phyloP scores from a whole-genome alignment of 2,888 invertebrate genomes.

The Caenorhabditis parvicauda region DNA sequence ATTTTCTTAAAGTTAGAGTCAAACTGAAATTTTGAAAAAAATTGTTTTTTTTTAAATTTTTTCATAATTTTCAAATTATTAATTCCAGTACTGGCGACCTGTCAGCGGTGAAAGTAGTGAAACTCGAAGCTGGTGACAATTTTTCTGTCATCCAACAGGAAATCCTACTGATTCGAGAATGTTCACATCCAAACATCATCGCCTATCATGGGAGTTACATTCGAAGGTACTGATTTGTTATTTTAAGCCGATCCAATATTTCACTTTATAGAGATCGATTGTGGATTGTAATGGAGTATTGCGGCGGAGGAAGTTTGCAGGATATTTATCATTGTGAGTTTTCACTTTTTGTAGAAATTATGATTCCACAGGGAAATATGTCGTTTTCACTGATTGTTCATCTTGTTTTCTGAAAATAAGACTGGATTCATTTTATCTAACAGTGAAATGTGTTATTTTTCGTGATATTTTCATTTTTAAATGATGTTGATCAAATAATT shows the following conservation, averaged over 20 bases:
- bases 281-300: slow-evolving; percentile 99
- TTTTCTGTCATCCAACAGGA: slow-evolving; percentile 98
- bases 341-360: no score
- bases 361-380: no score
- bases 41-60: slow-evolving; percentile 1
- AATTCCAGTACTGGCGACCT: slow-evolving; percentile 76
- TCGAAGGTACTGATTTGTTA: slow-evolving; percentile 16
- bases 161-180: slow-evolving; percentile 81
- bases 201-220: slow-evolving; percentile 96
- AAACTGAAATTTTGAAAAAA: no score
- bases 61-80: slow-evolving; percentile 4
- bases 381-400: no score
- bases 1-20: no score
- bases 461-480: no score
- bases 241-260: no score
- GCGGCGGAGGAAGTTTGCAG: slow-evolving; percentile 92
- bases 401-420: no score
- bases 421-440: no score
- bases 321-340: slow-evolving; percentile 59
- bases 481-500: no score
- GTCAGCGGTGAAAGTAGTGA: slow-evolving; percentile 98
- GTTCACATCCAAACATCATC: slow-evolving; percentile 92
- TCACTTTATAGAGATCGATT: slow-evolving; percentile 77
- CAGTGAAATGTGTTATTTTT: no score
- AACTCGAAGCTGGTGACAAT: slow-evolving; percentile 96